phyloP scores from a whole-genome alignment of 2,797 vertebrate species.

The Taenioides sp. region DNA sequence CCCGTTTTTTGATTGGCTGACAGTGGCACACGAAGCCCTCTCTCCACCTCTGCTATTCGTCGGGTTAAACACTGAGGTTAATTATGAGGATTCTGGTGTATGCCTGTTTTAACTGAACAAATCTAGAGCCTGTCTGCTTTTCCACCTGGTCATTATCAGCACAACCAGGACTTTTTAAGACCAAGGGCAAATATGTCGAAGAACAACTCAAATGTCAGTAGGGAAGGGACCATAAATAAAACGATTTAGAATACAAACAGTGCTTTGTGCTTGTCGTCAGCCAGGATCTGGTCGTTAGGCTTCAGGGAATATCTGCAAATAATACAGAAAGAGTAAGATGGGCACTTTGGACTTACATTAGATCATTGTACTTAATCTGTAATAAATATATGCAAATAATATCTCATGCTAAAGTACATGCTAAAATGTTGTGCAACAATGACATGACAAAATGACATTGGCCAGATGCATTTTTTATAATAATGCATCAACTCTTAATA shows the following conservation, averaged over 20 bases:
- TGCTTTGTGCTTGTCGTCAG: constrained; percentile 95
- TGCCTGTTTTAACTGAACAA: constrained; percentile 55
- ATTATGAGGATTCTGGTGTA: constrained; percentile 35
- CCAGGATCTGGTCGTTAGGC: constrained; percentile 94
- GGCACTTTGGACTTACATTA: constrained; percentile 1
- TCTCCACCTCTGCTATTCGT: constrained; percentile 53
- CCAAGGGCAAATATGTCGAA: neutral
- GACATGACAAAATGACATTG: neutral
- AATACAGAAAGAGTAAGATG: constrained; percentile 4
- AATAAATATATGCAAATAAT: neutral
- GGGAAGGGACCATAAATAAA: constrained; percentile 11
- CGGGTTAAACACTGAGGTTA: constrained; percentile 42
- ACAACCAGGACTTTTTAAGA: neutral
- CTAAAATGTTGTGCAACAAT: neutral
- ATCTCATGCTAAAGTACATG: neutral
- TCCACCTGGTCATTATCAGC: neutral
- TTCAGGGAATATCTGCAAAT: constrained; percentile 86
- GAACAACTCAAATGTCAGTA: constrained; percentile 6
- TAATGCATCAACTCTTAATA: neutral
- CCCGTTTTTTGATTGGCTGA: constrained; percentile 60
- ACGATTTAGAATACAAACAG: constrained; percentile 79
- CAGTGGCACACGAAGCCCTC: constrained; percentile 16
- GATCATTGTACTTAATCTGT: neutral
- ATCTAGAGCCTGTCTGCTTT: constrained; percentile 29
- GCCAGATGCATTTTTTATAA: neutral